Evolutionary conservation across 2,113 vertebrate genomes (phyloP), one percentile per base, ranked within the genome.

Genomic region (Alligator sinensis): DNA sequence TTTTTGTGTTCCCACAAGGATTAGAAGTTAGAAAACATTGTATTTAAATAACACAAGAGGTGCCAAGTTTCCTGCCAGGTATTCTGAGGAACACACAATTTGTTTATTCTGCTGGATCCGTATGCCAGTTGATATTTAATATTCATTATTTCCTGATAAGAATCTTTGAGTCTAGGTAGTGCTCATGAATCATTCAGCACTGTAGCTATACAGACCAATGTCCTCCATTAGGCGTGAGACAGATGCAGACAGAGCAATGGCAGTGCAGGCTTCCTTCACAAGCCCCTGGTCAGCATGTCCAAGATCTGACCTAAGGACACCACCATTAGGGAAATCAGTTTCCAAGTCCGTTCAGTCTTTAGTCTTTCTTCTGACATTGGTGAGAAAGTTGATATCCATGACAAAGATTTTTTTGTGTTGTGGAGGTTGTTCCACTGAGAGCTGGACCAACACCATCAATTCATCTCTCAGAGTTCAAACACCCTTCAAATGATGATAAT

Each of bases 341-440:
- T 22, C 47, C 5, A 55, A 61, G 70, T 17, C 28, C 1, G 0
- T 12, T 34, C n/a, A 12, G 2, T n/a, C 54, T 59, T 21, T 28
- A 78, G 14, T 11, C 19, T 34, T 62, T 34, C 14, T 47, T 0
- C 0, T 22, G 63, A 7, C 9, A 4, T 0, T 5, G n/a, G 28
- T 27, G 8, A 2, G 27, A 19, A 24, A 25, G 19, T 11, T 80
- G 87, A 54, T 27, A 83, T 21, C 24, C 86, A 72, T 72, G 80
- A 21, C 0, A 0, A 15, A 4, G 47, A 78, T 80, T 17, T 72
- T 70, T 68, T 81, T 95, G 72, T 64, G 38, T 1, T 1, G n/a
- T 3, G 78, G 12, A 8, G 12, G 6, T 75, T 61, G 63, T 27
- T 24, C 24, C 47, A 2, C 59, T 77, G 76, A 58, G 64, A 81